These are phyloP conservation scores for Cydia fagiglandana DNA, from an alignment of 1,140 invertebrate species.

Conservation along the genomic window DNA sequence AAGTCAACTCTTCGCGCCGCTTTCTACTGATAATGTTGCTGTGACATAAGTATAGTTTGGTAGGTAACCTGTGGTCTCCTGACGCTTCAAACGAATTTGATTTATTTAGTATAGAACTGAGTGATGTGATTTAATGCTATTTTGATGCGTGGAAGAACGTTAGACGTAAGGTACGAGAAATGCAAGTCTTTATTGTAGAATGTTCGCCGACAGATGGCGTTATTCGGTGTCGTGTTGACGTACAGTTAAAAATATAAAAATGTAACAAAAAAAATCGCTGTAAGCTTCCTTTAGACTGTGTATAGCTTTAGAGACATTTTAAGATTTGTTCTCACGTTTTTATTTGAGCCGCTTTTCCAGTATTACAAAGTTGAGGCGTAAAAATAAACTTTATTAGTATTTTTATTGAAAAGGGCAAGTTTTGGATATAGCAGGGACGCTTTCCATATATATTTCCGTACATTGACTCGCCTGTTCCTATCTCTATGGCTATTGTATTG, in stretches of 20 bases:
- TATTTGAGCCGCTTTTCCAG: constrained; percentile 41
- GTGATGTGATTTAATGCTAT: constrained; percentile 21
- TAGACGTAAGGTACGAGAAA: constrained; percentile 11
- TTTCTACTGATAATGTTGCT: too few species aligned
- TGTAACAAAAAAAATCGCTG: constrained; percentile 42
- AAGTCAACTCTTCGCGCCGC: too few species aligned
- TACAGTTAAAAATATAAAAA: constrained; percentile 35
- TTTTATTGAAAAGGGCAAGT: constrained; percentile 6
- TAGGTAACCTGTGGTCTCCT: background rate
- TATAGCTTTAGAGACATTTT: constrained; percentile 44
- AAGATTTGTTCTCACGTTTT: constrained; percentile 23
- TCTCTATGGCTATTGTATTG: too few species aligned
- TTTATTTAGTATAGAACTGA: constrained; percentile 5
- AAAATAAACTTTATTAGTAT: constrained; percentile 41
- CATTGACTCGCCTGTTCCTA: too few species aligned
- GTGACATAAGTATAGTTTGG: too few species aligned
- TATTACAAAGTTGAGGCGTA: constrained; percentile 62
- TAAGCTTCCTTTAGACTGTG: constrained; percentile 56
- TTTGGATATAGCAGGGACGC: background rate
- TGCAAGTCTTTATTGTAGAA: constrained; percentile 26
- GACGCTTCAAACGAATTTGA: constrained; percentile 26
- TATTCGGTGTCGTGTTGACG: constrained; percentile 52
- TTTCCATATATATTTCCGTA: too few species aligned
- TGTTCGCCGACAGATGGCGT: constrained; percentile 11
- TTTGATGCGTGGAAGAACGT: constrained; percentile 18